Evolutionary conservation across 2,888 invertebrate species (phyloP).

Genomic region (Catonia carolina): DNA sequence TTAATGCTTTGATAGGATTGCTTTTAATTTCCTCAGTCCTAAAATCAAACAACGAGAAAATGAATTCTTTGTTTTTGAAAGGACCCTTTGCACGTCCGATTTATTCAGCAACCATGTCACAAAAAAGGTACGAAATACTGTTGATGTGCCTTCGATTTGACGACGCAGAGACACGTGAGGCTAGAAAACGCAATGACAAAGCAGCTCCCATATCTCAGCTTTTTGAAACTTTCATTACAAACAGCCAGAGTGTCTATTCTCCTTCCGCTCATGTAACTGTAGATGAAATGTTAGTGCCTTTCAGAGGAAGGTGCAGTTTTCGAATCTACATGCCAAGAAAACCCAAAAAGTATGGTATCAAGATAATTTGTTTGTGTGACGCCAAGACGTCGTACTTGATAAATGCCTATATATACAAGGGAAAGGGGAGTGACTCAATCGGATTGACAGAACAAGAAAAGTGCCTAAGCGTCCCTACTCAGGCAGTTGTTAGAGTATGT

Average conservation of each 20-base stretch:
- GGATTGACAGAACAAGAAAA: conserved; percentile 32
- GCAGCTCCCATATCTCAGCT: conserved; percentile 21
- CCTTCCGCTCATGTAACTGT: conserved; percentile 7
- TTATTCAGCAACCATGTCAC: conserved; percentile 19
- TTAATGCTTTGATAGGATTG: conserved; percentile 20
- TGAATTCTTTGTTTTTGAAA: conserved; percentile 15
- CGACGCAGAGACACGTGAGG: not conserved
- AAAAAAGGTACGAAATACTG: conserved; percentile 15
- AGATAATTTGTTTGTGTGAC: conserved; percentile 30
- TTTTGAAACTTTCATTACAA: conserved; percentile 18
- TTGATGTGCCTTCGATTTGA: conserved; percentile 13
- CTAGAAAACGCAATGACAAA: conserved; percentile 14
- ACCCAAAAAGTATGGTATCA: conserved; percentile 34
- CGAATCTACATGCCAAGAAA: conserved; percentile 33
- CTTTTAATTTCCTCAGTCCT: conserved; percentile 12
- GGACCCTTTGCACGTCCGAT: conserved; percentile 19
- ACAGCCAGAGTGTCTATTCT: conserved; percentile 16
- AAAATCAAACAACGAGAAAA: conserved; percentile 10
- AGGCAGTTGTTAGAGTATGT: conserved; percentile 33
- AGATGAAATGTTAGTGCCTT: conserved; percentile 13
- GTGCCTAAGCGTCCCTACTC: conserved; percentile 34
- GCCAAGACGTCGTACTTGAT: conserved; percentile 32
- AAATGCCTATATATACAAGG: conserved; percentile 34
- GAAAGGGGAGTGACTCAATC: conserved; percentile 35
- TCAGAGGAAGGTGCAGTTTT: conserved; percentile 22